Evolutionary conservation across 2,888 invertebrate genomes (phyloP), one percentile per base, ranked within the genome.

Genomic region (Latrodectus elegans): DNA sequence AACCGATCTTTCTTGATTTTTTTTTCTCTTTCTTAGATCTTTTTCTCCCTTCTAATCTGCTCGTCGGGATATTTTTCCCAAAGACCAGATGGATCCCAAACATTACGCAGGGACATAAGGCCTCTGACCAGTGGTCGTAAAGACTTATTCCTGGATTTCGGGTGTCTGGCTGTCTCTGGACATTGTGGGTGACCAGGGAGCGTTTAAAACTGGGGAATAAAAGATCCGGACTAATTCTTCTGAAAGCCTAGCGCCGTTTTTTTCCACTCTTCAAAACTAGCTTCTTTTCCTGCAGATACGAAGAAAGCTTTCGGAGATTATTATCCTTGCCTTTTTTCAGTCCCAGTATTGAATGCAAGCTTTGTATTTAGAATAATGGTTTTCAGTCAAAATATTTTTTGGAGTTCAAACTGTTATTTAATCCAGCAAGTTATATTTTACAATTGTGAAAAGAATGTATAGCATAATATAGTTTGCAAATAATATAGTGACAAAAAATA

Each of bases 131-230:
- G 55, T 52, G 85, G 85, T 85, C 85, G 79, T 85, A 85, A 85
- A 85, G 85, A 80, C 85, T 85, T 85, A 85, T 85, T 80, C 79
- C 67, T 49, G 79, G 85, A 74, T 79, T 79, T 85, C 74, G 70
- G 53, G 55, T 60, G 81, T 73, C 73, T 38, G 53, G 73, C 49
- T 79, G 14, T 73, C 74, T 12, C 26, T 67, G 79, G 75, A 75
- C 85, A 74, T 84, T 85, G 67, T 70, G 74, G 74, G 70, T 75
- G 79, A 78, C 79, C 78, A 70, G 82, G 85, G 85, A 79, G 38
- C 85, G 74, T 75, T 85, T 85, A 79, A 70, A 53, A 64, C 60
- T 17, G 70, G 64, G 85, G 79, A 78, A 55, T 79, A 79, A 85
- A 85, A 80, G 85, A 85, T 85, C 75, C 75, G 74, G 74, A 75